phyloP scores from a whole-genome alignment of 2,888 invertebrate genomes.

The Hermaeophaga mercurialis region DNA sequence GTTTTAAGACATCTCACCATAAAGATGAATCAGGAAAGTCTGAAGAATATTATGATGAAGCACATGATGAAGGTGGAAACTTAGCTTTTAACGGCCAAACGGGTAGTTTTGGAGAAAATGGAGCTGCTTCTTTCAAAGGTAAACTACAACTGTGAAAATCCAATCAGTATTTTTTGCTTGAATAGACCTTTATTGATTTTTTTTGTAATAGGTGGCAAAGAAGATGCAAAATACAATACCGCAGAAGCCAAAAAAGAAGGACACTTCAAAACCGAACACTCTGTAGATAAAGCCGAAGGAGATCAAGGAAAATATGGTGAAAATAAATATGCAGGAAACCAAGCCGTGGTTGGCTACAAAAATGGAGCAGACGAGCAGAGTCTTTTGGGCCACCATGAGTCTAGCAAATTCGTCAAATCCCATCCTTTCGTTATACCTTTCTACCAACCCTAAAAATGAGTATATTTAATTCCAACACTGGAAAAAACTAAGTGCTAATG shows the following conservation, averaged over 20 bases:
- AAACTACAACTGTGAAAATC: neutral
- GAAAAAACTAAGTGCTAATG: too few species aligned
- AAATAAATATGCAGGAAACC: slow-evolving; percentile 64
- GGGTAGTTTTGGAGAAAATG: slow-evolving; percentile 64
- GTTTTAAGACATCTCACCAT: slow-evolving; percentile 68
- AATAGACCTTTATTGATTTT: neutral
- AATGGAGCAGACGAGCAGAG: slow-evolving; percentile 67
- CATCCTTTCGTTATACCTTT: slow-evolving; percentile 64
- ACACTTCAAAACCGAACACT: slow-evolving; percentile 63
- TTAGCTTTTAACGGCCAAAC: slow-evolving; percentile 63
- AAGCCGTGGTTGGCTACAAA: slow-evolving; percentile 63
- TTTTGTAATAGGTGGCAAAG: slow-evolving; percentile 59
- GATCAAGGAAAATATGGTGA: slow-evolving; percentile 67
- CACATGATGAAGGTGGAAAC: slow-evolving; percentile 67
- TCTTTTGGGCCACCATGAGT: slow-evolving; percentile 66
- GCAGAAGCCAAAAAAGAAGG: slow-evolving; percentile 66
- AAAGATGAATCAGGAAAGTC: slow-evolving; percentile 70
- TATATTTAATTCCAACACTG: too few species aligned
- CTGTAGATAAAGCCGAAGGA: slow-evolving; percentile 64
- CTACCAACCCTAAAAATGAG: slow-evolving; percentile 18
- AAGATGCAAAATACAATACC: slow-evolving; percentile 64
- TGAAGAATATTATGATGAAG: slow-evolving; percentile 69
- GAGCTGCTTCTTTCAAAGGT: slow-evolving; percentile 62
- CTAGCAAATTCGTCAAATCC: slow-evolving; percentile 62
- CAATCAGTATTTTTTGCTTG: too few species aligned